These are phyloP conservation scores for Trissolcus japonicus DNA, from an alignment of 2,888 invertebrate species.

Conservation along the genomic window DNA sequence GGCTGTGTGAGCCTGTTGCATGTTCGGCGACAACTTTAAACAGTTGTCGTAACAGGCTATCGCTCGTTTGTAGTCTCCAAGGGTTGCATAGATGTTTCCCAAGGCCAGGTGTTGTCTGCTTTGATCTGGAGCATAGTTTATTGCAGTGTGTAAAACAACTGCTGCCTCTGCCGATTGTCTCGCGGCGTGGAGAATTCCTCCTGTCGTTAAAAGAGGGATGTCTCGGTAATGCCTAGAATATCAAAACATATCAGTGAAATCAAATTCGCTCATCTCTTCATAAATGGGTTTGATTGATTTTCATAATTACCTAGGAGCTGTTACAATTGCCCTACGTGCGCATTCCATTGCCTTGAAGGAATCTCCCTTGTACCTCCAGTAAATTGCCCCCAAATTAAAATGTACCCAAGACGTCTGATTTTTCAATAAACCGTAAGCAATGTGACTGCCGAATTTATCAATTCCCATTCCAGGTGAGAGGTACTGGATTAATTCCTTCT, in stretches of 20 bases:
- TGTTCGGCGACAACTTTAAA: constrained; percentile 81
- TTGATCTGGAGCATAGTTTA: constrained; percentile 82
- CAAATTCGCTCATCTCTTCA: too few species aligned
- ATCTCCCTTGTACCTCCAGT: constrained; percentile 86
- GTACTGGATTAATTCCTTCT: constrained; percentile 73
- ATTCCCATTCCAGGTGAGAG: constrained; percentile 72
- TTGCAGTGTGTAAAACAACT: constrained; percentile 83
- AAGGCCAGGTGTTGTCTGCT: constrained; percentile 82
- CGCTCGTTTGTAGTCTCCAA: constrained; percentile 85
- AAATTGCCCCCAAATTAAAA: constrained; percentile 87
- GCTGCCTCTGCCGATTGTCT: constrained; percentile 84
- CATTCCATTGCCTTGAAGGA: constrained; percentile 89
- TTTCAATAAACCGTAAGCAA: constrained; percentile 80
- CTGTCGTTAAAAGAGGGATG: constrained; percentile 85
- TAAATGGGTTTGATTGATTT: too few species aligned
- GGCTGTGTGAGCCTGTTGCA: constrained; percentile 80
- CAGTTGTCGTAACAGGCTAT: constrained; percentile 82
- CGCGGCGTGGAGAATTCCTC: constrained; percentile 84
- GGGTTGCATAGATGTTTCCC: constrained; percentile 84
- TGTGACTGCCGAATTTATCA: constrained; percentile 80
- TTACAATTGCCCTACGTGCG: constrained; percentile 84
- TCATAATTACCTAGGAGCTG: constrained; percentile 81
- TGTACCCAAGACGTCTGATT: constrained; percentile 88
- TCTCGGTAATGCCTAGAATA: constrained; percentile 82
- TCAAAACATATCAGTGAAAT: too few species aligned